Percentiles rank a stretch among this genome's conserved stretches.
Conservation (phyloP, 1,140 invertebrate genomes). For the Manduca sexta region DNA sequence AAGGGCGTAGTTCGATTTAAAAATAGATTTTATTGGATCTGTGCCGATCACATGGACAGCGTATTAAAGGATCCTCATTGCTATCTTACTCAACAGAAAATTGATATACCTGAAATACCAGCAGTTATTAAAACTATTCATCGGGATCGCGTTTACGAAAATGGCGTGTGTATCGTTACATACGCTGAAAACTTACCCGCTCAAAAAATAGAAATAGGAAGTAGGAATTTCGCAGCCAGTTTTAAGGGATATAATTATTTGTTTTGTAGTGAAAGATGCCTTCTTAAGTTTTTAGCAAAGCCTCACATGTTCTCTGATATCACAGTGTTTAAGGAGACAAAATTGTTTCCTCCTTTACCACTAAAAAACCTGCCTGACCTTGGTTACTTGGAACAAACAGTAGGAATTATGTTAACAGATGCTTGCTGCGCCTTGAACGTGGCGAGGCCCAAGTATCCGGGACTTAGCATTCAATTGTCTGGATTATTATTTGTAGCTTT, state of each 20-base stretch:
- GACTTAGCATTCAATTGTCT: conserved; percentile 60
- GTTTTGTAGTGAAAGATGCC: conserved; percentile 70
- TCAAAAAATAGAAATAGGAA: conserved; percentile 60
- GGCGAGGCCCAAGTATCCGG: conserved; percentile 74
- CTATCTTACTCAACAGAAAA: conserved; percentile 42
- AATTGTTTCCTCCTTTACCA: conserved; percentile 48
- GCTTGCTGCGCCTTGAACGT: conserved; percentile 67
- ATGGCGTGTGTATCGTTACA: conserved; percentile 75
- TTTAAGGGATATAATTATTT: conserved; percentile 69
- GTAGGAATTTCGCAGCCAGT: conserved; percentile 42
- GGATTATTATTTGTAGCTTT: conserved; percentile 71
- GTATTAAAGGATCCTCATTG: conserved; percentile 57
- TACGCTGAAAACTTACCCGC: conserved; percentile 70
- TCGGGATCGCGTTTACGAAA: conserved; percentile 50
- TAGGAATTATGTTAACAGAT: conserved; percentile 65
- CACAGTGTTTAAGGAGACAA: conserved; percentile 53
- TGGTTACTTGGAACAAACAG: conserved; percentile 75
- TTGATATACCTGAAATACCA: conserved; percentile 69
- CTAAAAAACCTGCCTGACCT: conserved; percentile 68
- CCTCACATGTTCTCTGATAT: conserved; percentile 62
- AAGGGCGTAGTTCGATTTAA: conserved; percentile 72
- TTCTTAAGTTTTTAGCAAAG: conserved; percentile 64
- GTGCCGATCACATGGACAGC: conserved; percentile 59
- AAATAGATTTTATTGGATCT: conserved; percentile 74
- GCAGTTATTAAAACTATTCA: conserved; percentile 50